Percentiles rank a stretch among this genome's conserved stretches.
These are phyloP conservation scores for Orius insidiosus DNA, from an alignment of 1,140 invertebrate species.

Conservation along the genomic window DNA sequence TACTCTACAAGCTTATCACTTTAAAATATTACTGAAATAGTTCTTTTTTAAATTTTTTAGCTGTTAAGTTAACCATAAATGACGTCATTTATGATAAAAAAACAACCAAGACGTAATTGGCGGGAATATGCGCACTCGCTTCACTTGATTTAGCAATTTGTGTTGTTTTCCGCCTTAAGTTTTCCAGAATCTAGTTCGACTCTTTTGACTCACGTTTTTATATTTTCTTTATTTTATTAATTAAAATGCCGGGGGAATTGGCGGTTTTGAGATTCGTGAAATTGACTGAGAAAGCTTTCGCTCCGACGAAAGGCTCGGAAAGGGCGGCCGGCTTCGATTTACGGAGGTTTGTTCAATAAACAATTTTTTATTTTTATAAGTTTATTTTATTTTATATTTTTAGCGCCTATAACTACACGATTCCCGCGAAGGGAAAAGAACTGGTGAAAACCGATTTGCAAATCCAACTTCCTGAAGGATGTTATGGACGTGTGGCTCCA, in stretches of 20 bases:
- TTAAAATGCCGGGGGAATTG: constrained; percentile 5
- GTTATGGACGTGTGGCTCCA: constrained; percentile 90
- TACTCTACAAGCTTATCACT: no score
- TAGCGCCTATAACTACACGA: constrained; percentile 71
- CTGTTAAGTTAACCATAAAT: no score
- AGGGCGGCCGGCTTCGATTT: constrained; percentile 83
- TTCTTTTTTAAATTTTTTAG: no score
- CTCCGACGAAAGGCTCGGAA: constrained; percentile 66
- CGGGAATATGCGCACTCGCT: no score
- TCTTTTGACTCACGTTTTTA: background rate
- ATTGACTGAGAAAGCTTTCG: constrained; percentile 38
- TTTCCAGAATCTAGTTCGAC: no score
- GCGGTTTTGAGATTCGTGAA: constrained; percentile 6
- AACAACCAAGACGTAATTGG: no score
- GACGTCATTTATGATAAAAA: no score
- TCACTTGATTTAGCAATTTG: no score
- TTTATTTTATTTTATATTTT: constrained; percentile 13
- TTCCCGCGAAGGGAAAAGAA: constrained; percentile 70
- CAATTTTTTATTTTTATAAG: background rate
- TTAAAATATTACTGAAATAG: no score
- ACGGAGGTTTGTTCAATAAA: constrained; percentile 40
- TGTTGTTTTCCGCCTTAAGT: no score
- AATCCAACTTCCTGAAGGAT: constrained; percentile 66
- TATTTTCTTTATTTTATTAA: background rate
- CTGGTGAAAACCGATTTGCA: constrained; percentile 86